Conservation (phyloP, 2,888 invertebrate genomes). For the Stictocephala bisonia region DNA sequence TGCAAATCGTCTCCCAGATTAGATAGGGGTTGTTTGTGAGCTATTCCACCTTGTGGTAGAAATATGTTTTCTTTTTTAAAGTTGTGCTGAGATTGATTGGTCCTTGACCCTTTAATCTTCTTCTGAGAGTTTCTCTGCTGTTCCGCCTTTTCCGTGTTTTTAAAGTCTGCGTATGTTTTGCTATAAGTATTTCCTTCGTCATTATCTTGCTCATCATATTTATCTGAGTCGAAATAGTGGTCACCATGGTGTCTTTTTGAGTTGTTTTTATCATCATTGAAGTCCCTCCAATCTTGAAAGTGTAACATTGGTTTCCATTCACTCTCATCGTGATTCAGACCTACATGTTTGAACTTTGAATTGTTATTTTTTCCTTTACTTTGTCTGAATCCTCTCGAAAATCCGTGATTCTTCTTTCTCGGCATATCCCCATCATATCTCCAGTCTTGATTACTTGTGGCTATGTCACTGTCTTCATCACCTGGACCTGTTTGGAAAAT, state of each 20-base stretch:
- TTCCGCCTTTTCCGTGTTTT: neutral
- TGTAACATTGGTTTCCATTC: conserved; percentile 7
- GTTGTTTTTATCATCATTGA: neutral
- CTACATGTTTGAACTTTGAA: neutral
- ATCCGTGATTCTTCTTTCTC: neutral
- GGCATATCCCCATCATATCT: neutral
- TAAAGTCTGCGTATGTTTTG: neutral
- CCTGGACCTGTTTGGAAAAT: neutral
- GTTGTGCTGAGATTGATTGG: too few species aligned
- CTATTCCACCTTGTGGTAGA: too few species aligned
- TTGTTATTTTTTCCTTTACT: neutral
- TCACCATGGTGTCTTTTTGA: neutral
- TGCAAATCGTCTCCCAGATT: too few species aligned
- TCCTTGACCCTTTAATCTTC: neutral
- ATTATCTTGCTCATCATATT: neutral
- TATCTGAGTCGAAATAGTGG: neutral
- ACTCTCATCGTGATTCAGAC: neutral
- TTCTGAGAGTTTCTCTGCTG: neutral
- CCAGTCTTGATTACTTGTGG: too few species aligned
- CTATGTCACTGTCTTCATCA: neutral
- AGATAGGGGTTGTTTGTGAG: too few species aligned
- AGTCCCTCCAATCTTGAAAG: conserved; percentile 13
- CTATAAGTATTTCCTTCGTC: neutral
- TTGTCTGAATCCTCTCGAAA: neutral
- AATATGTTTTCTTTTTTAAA: too few species aligned